Percentiles rank a stretch among this genome's conserved stretches.
phyloP scores from a whole-genome alignment of 2,888 invertebrate genomes.

The Polyommatus icarus region DNA sequence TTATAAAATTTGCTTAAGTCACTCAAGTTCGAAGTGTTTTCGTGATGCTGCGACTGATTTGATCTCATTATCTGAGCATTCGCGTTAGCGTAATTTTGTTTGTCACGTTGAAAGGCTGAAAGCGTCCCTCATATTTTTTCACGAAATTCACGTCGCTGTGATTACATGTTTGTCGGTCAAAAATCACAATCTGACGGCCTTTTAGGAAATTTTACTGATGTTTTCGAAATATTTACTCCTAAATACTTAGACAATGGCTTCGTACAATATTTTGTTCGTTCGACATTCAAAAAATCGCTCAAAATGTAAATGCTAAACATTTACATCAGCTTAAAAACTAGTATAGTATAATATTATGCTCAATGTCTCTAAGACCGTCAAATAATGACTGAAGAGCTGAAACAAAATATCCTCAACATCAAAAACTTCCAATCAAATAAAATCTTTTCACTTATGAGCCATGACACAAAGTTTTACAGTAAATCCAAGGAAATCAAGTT shows the following conservation, averaged over 20 bases:
- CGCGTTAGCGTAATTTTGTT: not conserved
- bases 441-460: not conserved
- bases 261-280: no score
- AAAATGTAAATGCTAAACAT: no score
- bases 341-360: no score
- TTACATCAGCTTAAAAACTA: no score
- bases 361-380: no score
- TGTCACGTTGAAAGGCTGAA: constrained; percentile 13
- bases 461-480: not conserved
- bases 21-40: constrained; percentile 45
- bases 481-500: constrained; percentile 5
- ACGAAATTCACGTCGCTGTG: not conserved
- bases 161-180: not conserved
- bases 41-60: constrained; percentile 43
- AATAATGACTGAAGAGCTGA: not conserved
- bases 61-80: constrained; percentile 36
- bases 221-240: not conserved
- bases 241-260: no score
- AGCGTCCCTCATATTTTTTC: not conserved
- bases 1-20: constrained; percentile 52
- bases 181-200: not conserved
- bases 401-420: not conserved
- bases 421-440: not conserved
- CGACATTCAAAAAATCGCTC: no score
- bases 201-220: not conserved